Percentiles rank a stretch among this genome's conserved stretches.
phyloP scores from a whole-genome alignment of 2,113 vertebrate genomes.

The Trichechus manatus region DNA sequence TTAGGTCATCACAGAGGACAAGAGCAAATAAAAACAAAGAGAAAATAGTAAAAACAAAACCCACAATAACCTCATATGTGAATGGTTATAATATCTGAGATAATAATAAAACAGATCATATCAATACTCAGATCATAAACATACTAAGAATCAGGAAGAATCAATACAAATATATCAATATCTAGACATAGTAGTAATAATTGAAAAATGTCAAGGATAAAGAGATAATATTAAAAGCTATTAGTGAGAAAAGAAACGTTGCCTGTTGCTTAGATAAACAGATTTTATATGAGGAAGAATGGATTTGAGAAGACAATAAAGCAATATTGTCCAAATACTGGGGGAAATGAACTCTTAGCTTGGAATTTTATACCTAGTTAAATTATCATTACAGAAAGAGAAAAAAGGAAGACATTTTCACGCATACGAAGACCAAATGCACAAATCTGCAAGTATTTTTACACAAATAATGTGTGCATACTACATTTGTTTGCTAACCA shows the following conservation, averaged over 20 bases:
- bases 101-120: background rate
- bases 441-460: background rate
- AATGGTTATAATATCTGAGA: background rate
- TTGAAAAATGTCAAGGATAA: slow-evolving; percentile 23
- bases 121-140: background rate
- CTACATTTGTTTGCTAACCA: no score
- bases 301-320: background rate
- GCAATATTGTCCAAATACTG: background rate
- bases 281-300: background rate
- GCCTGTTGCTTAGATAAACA: background rate
- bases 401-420: background rate
- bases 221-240: slow-evolving; percentile 5
- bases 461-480: no score
- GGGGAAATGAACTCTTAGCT: slow-evolving; percentile 11
- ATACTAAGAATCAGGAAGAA: background rate
- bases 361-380: background rate
- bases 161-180: background rate
- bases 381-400: background rate
- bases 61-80: background rate
- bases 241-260: background rate
- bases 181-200: background rate
- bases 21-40: background rate
- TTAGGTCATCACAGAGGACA: background rate
- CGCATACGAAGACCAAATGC: background rate
- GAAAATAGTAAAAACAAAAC: background rate